These are phyloP conservation scores for Equus przewalskii DNA, from an alignment of 2,113 vertebrate species.

Conservation along the genomic window DNA sequence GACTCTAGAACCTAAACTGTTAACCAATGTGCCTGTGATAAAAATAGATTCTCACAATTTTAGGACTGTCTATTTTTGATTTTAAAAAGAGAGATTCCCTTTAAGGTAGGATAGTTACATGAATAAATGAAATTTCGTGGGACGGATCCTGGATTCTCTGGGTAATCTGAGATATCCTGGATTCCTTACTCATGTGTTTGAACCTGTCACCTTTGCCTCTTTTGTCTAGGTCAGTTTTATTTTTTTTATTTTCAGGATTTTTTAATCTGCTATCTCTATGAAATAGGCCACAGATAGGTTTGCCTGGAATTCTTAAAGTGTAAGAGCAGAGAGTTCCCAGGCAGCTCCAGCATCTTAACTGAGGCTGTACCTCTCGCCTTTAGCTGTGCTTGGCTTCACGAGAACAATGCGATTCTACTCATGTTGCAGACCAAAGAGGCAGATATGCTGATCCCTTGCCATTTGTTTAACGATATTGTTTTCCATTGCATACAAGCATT, in stretches of 20 bases:
- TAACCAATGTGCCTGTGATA: background rate
- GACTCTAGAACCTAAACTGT: background rate
- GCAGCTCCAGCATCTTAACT: background rate
- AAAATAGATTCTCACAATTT: constrained; percentile 33
- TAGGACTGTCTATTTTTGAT: background rate
- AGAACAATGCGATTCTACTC: background rate
- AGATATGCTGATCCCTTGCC: background rate
- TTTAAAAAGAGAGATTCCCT: background rate
- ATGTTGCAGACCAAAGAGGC: background rate
- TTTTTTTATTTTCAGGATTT: background rate
- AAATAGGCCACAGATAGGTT: background rate
- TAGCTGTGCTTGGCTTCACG: background rate
- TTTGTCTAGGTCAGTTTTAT: background rate
- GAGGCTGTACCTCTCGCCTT: background rate
- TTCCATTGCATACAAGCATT: background rate
- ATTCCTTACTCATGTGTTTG: background rate
- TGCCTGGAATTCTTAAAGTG: background rate
- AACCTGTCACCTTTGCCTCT: background rate
- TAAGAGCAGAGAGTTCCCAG: background rate
- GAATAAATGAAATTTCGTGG: background rate
- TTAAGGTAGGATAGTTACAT: background rate
- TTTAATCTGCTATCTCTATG: background rate
- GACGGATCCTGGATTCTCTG: background rate
- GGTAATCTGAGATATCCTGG: background rate
- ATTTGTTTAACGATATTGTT: background rate